Base-by-base conservation (phyloP, 2,888 invertebrate genomes). In the Agrotis clavis region DNA sequence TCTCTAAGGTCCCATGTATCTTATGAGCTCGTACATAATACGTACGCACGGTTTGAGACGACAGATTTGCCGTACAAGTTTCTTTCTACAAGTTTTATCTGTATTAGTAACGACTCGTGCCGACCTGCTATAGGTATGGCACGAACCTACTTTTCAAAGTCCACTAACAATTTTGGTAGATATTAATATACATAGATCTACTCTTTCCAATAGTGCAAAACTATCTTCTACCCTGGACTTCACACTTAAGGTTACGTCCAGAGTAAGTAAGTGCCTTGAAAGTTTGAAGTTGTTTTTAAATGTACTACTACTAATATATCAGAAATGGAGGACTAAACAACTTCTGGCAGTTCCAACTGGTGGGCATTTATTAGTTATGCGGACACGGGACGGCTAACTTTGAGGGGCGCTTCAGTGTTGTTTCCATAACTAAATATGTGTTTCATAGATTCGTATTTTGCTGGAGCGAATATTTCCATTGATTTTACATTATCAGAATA, bases 311-410 rank as follows among this genome's bases (percentile, higher is more conserved):
- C 18, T 41, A 41, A 14, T 30, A 57, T 25, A 64, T 47, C 66
- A 62, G 57, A 65, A 48, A 67, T 25, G 35, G 47, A 61, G 56
- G 51, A 21, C 35, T 18, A 30, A 19, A 41, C 50, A 71, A 78
- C 7, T 78, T 74, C 48, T 70, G 62, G 60, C 77, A 78, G 77
- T 77, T 81, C 51, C 50, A 74, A 70, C 77, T 65, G 62, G 67
- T 74, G 64, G 64, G 71, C 76, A 81, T 84, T 74, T 79, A 2
- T 25, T 25, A n/a, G 79, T 74, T 83, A 84, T 80, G 81, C 81
- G 54, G 65, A 71, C 66, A 70, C 53, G 65, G 60, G 61, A 75
- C 61, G 53, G 25, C 74, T 50, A 87, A 88, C 81, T 89, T 87
- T 68, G 74, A 74, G 69, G 68, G 74, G 56, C 74, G 74, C 71